Evolutionary conservation across 2,113 vertebrate species (phyloP).

Genomic region (Cathartes aura): DNA sequence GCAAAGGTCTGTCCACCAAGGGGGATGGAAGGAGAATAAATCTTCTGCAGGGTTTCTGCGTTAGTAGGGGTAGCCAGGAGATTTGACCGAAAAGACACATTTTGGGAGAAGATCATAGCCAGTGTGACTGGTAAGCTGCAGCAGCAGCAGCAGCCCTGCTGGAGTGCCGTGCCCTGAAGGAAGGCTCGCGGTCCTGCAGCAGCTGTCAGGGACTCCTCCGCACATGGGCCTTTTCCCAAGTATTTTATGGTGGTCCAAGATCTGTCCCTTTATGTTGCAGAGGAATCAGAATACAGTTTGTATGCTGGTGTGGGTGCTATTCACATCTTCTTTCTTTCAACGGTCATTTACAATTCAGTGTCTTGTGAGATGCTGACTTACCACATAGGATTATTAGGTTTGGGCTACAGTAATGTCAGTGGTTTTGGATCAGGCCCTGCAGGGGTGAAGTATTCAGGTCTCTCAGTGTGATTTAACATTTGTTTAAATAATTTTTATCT

Average conservation of each 20-base stretch:
- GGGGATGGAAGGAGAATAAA: not conserved
- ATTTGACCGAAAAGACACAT: not conserved
- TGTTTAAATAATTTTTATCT: not conserved
- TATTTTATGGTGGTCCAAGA: not conserved
- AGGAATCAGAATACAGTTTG: not conserved
- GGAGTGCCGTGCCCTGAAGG: not conserved
- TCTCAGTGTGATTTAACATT: not conserved
- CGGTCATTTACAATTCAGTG: not conserved
- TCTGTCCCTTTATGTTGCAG: not conserved
- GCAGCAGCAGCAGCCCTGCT: not conserved
- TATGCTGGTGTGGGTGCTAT: fast-evolving
- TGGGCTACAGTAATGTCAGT: not conserved
- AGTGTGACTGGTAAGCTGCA: not conserved
- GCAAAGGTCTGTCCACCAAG: not conserved
- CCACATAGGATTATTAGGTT: not conserved
- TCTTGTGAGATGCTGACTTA: not conserved
- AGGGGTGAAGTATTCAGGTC: not conserved
- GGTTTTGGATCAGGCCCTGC: not conserved
- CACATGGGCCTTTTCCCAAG: not conserved
- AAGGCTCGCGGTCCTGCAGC: not conserved
- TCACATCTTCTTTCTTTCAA: not conserved
- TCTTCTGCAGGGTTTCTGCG: not conserved
- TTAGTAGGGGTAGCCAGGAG: not conserved
- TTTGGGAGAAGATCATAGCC: not conserved
- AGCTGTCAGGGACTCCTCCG: not conserved